Conservation (phyloP, 2,888 invertebrate species). For the Drosophila paracracens region DNA sequence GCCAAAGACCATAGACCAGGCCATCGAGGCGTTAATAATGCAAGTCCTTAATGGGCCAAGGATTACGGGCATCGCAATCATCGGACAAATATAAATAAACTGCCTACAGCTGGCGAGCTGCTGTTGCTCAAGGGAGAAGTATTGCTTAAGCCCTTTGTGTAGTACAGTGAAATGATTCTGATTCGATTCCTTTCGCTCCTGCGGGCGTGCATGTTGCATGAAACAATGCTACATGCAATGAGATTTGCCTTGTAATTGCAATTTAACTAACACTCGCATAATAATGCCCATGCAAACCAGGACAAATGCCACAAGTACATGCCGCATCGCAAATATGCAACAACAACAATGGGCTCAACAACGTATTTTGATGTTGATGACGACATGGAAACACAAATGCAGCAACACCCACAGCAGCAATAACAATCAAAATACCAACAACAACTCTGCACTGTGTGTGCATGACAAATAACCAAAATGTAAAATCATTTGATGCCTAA, state of each 20-base stretch:
- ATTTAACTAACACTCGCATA: slow-evolving; percentile 76
- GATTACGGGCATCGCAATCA: slow-evolving; percentile 52
- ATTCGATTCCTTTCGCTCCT: not conserved
- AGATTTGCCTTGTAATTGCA: slow-evolving; percentile 75
- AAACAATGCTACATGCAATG: slow-evolving; percentile 47
- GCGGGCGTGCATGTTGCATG: slow-evolving; percentile 37
- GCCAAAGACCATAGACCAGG: not conserved
- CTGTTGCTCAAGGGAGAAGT: slow-evolving; percentile 3
- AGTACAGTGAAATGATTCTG: slow-evolving; percentile 7
- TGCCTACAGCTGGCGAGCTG: slow-evolving; percentile 48
- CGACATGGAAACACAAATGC: slow-evolving; percentile 55
- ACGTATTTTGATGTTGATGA: slow-evolving; percentile 34
- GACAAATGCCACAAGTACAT: slow-evolving; percentile 50
- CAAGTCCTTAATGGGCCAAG: slow-evolving; percentile 64
- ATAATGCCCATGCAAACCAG: slow-evolving; percentile 53
- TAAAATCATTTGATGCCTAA: slow-evolving; percentile 76
- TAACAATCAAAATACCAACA: slow-evolving; percentile 31
- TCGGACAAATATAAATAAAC: slow-evolving; percentile 59
- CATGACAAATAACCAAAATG: slow-evolving; percentile 78
- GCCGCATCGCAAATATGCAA: slow-evolving; percentile 48
- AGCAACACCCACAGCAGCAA: slow-evolving; percentile 28
- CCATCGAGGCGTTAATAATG: slow-evolving; percentile 63
- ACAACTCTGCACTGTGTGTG: slow-evolving; percentile 14
- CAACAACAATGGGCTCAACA: slow-evolving; percentile 17
- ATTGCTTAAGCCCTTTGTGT: slow-evolving; percentile 35